Evolutionary conservation across 2,113 vertebrate species (phyloP).

Genomic region (Buteo buteo): DNA sequence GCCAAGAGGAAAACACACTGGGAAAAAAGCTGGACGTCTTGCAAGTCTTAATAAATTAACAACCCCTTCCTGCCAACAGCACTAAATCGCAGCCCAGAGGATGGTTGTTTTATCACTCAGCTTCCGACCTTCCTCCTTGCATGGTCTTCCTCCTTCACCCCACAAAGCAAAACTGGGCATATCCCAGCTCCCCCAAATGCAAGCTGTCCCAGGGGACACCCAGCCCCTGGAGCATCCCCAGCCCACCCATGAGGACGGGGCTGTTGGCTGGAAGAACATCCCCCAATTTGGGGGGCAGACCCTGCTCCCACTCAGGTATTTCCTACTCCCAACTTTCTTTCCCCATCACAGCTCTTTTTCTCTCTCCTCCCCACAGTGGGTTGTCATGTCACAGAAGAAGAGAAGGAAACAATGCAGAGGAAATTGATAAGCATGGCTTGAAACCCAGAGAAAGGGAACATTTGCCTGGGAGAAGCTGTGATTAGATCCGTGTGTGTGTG

Average conservation of each 20-base stretch:
- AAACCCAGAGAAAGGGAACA: background rate
- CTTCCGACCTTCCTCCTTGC: background rate
- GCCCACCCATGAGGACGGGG: too few relatives aligned
- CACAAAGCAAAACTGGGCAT: background rate
- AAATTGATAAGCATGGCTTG: slow-evolving; percentile 35
- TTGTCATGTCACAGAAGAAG: background rate
- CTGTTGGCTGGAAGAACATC: background rate
- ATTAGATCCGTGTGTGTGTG: background rate
- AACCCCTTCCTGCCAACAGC: background rate
- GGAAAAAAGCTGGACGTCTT: background rate
- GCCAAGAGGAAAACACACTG: background rate
- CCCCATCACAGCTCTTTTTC: background rate
- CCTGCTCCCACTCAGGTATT: background rate
- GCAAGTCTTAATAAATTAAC: background rate
- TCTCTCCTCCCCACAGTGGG: background rate
- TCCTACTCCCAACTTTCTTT: background rate
- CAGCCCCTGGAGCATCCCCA: background rate
- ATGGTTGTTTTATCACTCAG: background rate
- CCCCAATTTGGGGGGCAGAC: background rate
- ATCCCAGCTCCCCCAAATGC: background rate
- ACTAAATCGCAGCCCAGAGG: background rate
- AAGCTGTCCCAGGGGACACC: background rate
- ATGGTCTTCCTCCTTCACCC: background rate
- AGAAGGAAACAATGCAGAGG: slow-evolving; percentile 5
- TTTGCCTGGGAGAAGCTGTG: slow-evolving; percentile 19